Evolutionary conservation across 1,140 invertebrate genomes (phyloP).

Genomic region (Diorhabda sublineata): DNA sequence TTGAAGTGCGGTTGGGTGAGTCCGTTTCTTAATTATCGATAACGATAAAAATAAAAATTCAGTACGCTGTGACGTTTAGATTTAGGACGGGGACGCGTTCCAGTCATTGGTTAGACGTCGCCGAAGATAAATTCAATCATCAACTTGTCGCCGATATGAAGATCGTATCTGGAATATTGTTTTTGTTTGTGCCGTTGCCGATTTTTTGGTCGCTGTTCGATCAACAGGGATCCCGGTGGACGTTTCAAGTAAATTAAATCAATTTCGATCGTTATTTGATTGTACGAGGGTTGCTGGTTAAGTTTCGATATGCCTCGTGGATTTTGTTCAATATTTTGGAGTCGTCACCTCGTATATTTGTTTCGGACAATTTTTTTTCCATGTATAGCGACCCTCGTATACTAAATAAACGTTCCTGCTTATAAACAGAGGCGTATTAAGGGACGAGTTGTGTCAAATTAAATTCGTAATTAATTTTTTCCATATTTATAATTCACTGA

Average conservation of each 20-base stretch:
- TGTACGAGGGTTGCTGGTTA: no score
- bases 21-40: constrained; percentile 23
- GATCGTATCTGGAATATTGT: constrained; percentile 44
- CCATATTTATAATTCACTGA: no score
- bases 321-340: no score
- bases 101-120: constrained; percentile 65
- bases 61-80: constrained; percentile 33
- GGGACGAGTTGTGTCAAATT: no score
- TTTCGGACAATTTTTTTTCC: no score
- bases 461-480: no score
- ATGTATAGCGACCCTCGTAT: no score
- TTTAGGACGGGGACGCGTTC: constrained; percentile 25
- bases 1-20: constrained; percentile 61
- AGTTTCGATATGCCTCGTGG: no score
- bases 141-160: constrained; percentile 59
- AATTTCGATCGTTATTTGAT: neutral
- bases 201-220: constrained; percentile 70
- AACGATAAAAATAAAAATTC: constrained; percentile 16
- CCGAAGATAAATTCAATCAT: constrained; percentile 56
- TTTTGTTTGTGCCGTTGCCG: constrained; percentile 63
- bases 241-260: constrained; percentile 57
- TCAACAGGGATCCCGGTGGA: constrained; percentile 63
- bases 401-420: no score
- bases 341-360: no score
- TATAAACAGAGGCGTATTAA: no score